Conservation (phyloP, 2,113 vertebrate species). For the Sprattus sprattus region DNA sequence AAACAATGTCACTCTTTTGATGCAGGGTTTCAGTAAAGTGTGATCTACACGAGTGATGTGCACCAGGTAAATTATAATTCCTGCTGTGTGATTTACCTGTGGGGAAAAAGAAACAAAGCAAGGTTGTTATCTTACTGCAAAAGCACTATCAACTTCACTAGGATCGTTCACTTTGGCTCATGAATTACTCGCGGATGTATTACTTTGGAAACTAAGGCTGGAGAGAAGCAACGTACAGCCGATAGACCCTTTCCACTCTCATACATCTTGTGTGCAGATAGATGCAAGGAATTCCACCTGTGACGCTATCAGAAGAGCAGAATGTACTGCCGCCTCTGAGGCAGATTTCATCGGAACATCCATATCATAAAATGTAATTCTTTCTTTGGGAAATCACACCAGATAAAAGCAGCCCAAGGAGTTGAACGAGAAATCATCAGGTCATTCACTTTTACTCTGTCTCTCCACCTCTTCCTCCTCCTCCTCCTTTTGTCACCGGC, state of each 20-base stretch:
- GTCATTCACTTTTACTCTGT: background rate
- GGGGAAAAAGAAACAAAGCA: background rate
- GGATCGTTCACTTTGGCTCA: background rate
- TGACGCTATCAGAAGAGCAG: background rate
- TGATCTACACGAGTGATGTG: background rate
- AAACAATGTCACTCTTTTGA: background rate
- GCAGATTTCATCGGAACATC: background rate
- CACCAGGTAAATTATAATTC: background rate
- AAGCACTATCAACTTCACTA: background rate
- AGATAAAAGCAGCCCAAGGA: background rate
- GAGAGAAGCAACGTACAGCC: background rate
- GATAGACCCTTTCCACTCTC: background rate
- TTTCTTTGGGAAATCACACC: background rate
- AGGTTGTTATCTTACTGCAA: background rate
- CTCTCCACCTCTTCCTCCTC: background rate
- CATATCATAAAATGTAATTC: conserved; percentile 3
- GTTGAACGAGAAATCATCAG: background rate
- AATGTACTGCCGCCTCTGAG: background rate
- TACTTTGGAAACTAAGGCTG: background rate
- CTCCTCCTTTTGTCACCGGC: conserved; percentile 16
- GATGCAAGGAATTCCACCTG: background rate
- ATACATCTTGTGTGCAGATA: background rate
- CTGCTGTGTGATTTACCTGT: background rate
- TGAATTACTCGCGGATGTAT: background rate
- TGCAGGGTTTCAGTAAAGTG: background rate